Percentiles rank a stretch among this genome's conserved stretches.
These are phyloP conservation scores for Ophiothrix spiculata DNA, from an alignment of 35 echinoderm and acorn worm genomes.

Conservation along the genomic window DNA sequence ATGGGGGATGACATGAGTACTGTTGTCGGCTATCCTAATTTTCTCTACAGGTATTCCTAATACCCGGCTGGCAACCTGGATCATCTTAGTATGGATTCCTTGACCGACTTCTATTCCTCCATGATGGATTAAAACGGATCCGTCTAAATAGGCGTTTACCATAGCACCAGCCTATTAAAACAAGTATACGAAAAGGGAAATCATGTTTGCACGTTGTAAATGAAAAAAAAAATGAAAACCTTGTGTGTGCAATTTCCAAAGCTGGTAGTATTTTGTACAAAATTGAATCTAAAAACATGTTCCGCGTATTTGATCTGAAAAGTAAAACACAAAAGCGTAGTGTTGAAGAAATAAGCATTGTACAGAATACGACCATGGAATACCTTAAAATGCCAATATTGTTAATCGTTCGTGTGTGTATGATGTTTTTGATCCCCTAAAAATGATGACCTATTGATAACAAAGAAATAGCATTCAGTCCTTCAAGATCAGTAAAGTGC, in stretches of 20 bases:
- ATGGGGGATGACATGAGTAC: constrained; percentile 9
- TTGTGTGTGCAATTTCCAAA: neutral
- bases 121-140: constrained; percentile 59
- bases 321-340: neutral
- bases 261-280: neutral
- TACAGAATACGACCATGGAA: too few relatives aligned
- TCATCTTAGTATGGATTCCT: constrained; percentile 70
- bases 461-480: too few relatives aligned
- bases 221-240: neutral
- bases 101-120: constrained; percentile 76
- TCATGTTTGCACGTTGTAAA: neutral
- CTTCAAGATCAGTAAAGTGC: too few relatives aligned
- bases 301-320: neutral
- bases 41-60: constrained; percentile 12
- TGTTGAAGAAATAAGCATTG: too few relatives aligned
- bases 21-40: constrained; percentile 16
- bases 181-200: neutral
- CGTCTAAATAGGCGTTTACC: constrained; percentile 71
- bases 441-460: too few relatives aligned
- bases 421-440: too few relatives aligned
- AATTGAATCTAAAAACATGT: neutral
- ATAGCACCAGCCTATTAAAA: constrained; percentile 62
- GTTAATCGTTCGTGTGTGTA: too few relatives aligned
- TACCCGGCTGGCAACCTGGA: constrained; percentile 30
- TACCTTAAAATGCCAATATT: too few relatives aligned